Evolutionary conservation across 2,888 invertebrate species (phyloP).

Genomic region (Cheilosia grossa): DNA sequence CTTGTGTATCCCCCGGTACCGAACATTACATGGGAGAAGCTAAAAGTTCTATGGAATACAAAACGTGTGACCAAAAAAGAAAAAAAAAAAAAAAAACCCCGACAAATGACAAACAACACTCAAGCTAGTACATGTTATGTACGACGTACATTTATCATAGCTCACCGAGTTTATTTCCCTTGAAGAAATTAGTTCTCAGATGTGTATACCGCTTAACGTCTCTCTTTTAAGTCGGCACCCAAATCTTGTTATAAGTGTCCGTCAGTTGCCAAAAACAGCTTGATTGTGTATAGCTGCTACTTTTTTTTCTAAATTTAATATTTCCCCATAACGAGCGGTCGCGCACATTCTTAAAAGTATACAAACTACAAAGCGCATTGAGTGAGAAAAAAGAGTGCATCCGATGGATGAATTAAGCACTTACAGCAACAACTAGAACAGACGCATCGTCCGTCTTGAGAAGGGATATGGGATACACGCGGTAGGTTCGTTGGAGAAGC

Average conservation of each 20-base stretch:
- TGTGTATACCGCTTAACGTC: not conserved
- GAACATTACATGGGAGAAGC: slow-evolving; percentile 16
- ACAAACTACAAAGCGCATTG: slow-evolving; percentile 1
- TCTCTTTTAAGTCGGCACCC: slow-evolving; percentile 6
- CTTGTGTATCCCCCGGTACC: slow-evolving; percentile 40
- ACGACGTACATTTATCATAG: slow-evolving; percentile 63
- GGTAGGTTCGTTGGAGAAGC: slow-evolving; percentile 27
- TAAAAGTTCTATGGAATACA: slow-evolving; percentile 10
- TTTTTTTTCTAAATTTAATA: slow-evolving; percentile 55
- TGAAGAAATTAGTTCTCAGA: slow-evolving; percentile 18
- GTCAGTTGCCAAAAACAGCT: slow-evolving; percentile 52
- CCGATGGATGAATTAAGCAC: slow-evolving; percentile 32
- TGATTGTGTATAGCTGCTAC: too few relatives aligned
- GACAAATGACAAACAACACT: slow-evolving; percentile 22
- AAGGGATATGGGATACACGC: slow-evolving; percentile 1
- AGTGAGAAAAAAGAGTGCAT: slow-evolving; percentile 37
- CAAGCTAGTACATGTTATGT: not conserved
- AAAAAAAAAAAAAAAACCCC: not conserved
- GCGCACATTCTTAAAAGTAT: slow-evolving; percentile 3
- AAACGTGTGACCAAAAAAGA: not conserved
- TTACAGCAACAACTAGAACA: slow-evolving; percentile 31
- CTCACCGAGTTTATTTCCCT: slow-evolving; percentile 20
- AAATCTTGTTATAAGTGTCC: slow-evolving; percentile 14
- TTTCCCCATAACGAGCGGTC: slow-evolving; percentile 23
- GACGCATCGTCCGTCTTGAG: not conserved